Evolutionary conservation across 2,888 invertebrate genomes (phyloP).

Genomic region (Drosophila hawaiiensis): DNA sequence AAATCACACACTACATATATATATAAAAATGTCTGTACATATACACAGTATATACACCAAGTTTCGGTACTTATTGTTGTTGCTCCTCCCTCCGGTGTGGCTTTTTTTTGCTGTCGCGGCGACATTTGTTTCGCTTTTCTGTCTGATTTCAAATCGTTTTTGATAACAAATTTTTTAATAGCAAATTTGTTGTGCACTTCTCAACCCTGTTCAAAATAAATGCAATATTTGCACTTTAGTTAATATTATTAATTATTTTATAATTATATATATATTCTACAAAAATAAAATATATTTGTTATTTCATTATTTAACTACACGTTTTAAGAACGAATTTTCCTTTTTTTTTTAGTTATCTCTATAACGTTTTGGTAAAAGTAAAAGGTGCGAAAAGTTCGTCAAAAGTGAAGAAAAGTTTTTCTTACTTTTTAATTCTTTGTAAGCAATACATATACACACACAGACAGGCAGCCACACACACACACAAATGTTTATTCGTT

Average conservation of each 20-base stretch:
- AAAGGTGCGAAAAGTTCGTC: constrained; percentile 34
- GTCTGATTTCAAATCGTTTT: background rate
- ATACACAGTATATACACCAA: background rate
- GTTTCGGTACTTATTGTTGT: background rate
- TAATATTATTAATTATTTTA: background rate
- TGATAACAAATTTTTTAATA: background rate
- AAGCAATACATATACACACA: constrained; percentile 43
- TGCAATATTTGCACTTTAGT: background rate
- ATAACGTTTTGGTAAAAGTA: background rate
- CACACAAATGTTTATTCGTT: constrained; percentile 11
- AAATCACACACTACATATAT: background rate
- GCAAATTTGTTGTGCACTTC: background rate
- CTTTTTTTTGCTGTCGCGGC: background rate
- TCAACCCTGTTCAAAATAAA: background rate
- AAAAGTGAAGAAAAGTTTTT: constrained; percentile 4
- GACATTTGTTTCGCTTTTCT: background rate
- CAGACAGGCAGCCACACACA: background rate
- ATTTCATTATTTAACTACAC: background rate
- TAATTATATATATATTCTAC: background rate
- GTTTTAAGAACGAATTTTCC: background rate
- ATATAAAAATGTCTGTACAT: background rate
- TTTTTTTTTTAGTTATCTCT: background rate
- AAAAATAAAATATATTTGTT: background rate
- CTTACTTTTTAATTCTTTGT: constrained; percentile 64
- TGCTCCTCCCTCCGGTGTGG: background rate